Percentiles rank a stretch among this genome's conserved stretches.
Conservation (phyloP, 2,888 invertebrate genomes). For the Drosophila testacea region DNA sequence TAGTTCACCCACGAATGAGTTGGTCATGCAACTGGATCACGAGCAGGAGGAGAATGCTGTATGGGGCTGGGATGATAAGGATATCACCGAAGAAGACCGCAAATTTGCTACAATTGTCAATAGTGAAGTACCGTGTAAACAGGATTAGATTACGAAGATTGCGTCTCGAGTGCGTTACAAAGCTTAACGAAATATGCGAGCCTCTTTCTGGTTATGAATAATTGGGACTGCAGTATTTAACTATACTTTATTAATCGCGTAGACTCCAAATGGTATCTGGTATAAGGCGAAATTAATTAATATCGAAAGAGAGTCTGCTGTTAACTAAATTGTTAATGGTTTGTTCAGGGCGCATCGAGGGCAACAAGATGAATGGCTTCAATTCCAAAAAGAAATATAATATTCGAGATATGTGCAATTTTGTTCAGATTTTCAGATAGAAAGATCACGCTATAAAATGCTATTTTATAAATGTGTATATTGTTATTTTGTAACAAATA, state of each 20-base stretch:
- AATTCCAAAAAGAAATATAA: slow-evolving; percentile 67
- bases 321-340: slow-evolving; percentile 21
- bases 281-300: slow-evolving; percentile 17
- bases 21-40: slow-evolving; percentile 80
- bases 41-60: slow-evolving; percentile 86
- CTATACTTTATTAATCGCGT: slow-evolving; percentile 57
- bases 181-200: slow-evolving; percentile 36
- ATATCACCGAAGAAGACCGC: slow-evolving; percentile 90
- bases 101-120: slow-evolving; percentile 84
- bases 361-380: slow-evolving; percentile 64
- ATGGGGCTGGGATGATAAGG: slow-evolving; percentile 94
- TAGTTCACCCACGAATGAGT: slow-evolving; percentile 72
- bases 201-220: slow-evolving; percentile 44
- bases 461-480: slow-evolving; percentile 16
- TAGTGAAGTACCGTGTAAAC: slow-evolving; percentile 68
- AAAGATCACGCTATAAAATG: slow-evolving; percentile 20
- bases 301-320: slow-evolving; percentile 27
- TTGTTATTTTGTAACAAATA: slow-evolving; percentile 25
- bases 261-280: slow-evolving; percentile 68
- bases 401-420: slow-evolving; percentile 66
- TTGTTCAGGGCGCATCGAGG: slow-evolving; percentile 38
- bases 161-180: slow-evolving; percentile 38
- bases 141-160: slow-evolving; percentile 66
- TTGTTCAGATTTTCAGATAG: slow-evolving; percentile 9
- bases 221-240: slow-evolving; percentile 73